Conservation (phyloP, 2,797 vertebrate species). For the Muraenolepis orangiensis region DNA sequence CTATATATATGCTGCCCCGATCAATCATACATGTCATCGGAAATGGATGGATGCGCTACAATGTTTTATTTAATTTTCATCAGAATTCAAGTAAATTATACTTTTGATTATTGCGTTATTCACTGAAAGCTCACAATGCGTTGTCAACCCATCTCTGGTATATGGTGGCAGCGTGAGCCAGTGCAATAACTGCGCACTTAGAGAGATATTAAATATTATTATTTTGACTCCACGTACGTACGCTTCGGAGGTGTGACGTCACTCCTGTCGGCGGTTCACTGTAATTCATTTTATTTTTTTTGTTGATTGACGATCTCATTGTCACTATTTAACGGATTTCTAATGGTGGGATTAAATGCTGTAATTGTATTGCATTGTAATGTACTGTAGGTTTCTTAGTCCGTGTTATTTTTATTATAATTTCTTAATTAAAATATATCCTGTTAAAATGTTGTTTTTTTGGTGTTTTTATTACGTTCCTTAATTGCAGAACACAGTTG, state of each 20-base stretch:
- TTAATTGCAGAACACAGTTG: neutral
- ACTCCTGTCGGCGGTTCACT: neutral
- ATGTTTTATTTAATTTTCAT: neutral
- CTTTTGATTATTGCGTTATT: neutral
- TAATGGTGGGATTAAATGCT: slow-evolving; percentile 28
- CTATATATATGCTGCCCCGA: slow-evolving; percentile 60
- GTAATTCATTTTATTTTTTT: too few relatives aligned
- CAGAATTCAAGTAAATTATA: slow-evolving; percentile 1
- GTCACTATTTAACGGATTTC: slow-evolving; percentile 54
- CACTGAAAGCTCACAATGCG: neutral
- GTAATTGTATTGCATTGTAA: slow-evolving; percentile 50
- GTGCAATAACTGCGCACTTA: slow-evolving; percentile 34
- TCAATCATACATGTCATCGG: slow-evolving; percentile 33
- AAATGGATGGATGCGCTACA: neutral
- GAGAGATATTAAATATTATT: slow-evolving; percentile 40
- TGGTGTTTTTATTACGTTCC: neutral
- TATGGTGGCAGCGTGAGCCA: slow-evolving; percentile 1
- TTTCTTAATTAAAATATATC: slow-evolving; percentile 71
- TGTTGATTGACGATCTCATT: slow-evolving; percentile 37
- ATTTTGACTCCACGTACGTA: slow-evolving; percentile 46
- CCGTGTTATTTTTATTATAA: slow-evolving; percentile 64
- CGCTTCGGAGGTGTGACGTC: slow-evolving; percentile 31
- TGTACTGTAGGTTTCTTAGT: slow-evolving; percentile 51
- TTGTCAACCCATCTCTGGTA: neutral
- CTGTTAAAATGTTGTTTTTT: slow-evolving; percentile 36